phyloP scores from a whole-genome alignment of 2,888 invertebrate species.

The Tenthredo mesomela region DNA sequence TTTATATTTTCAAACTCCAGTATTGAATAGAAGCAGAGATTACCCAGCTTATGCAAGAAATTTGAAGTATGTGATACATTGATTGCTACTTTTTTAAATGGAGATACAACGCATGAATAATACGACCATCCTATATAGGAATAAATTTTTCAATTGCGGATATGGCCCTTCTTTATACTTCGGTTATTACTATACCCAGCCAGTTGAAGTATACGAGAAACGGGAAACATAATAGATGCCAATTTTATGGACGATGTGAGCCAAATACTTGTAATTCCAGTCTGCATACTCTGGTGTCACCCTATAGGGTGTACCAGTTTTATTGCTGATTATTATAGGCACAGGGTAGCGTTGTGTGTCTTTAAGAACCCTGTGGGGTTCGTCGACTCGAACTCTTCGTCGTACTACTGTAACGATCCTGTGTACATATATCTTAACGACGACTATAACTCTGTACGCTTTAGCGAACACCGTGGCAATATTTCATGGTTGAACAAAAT shows the following conservation, averaged over 20 bases:
- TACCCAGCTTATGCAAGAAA: background rate
- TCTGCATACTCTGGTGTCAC: slow-evolving; percentile 17
- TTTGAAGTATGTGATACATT: background rate
- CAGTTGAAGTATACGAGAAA: background rate
- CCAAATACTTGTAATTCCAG: slow-evolving; percentile 16
- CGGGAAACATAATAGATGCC: slow-evolving; percentile 4
- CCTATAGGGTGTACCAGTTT: slow-evolving; percentile 4
- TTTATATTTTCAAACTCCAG: background rate
- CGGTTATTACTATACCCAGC: background rate
- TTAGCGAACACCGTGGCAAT: slow-evolving; percentile 46
- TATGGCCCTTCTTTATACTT: background rate
- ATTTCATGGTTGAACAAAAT: slow-evolving; percentile 49
- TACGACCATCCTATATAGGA: background rate
- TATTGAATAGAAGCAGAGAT: background rate
- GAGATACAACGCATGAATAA: background rate
- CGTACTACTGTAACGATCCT: slow-evolving; percentile 39
- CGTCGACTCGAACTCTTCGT: slow-evolving; percentile 7
- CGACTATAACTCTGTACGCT: slow-evolving; percentile 44
- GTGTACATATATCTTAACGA: slow-evolving; percentile 45
- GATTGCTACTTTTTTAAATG: background rate
- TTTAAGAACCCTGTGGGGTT: slow-evolving; percentile 23
- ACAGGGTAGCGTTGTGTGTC: slow-evolving; percentile 19
- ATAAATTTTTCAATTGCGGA: background rate
- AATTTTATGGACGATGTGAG: slow-evolving; percentile 36
- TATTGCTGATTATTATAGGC: slow-evolving; percentile 29